phyloP scores from a whole-genome alignment of 2,113 vertebrate species.

The Hydrolagus affinis region DNA sequence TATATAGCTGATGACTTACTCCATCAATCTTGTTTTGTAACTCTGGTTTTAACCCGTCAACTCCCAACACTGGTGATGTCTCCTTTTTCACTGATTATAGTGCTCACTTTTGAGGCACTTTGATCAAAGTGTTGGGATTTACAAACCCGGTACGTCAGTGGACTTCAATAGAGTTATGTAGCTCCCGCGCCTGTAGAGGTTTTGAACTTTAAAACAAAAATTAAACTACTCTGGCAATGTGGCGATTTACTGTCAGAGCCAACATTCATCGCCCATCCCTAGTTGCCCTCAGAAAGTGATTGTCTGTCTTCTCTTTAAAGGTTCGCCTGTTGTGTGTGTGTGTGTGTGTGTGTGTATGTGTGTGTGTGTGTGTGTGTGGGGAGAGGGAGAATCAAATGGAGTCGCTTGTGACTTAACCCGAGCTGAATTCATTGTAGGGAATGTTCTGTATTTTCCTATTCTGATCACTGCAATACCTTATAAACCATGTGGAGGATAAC shows the following conservation, averaged over 20 bases:
- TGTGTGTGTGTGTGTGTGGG: no score
- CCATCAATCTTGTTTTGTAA: neutral
- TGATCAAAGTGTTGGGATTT: neutral
- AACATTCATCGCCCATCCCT: neutral
- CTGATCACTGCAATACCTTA: neutral
- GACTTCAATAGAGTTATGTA: neutral
- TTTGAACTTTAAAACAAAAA: neutral
- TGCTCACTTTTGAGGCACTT: neutral
- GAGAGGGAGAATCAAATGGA: neutral
- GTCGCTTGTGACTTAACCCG: neutral
- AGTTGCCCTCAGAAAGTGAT: neutral
- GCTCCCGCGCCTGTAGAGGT: neutral
- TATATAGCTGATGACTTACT: no score
- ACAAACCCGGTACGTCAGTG: neutral
- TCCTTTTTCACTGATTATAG: neutral
- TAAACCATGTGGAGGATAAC: neutral
- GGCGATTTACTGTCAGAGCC: neutral
- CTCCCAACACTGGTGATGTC: no score
- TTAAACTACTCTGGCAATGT: no score
- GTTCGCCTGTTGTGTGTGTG: no score
- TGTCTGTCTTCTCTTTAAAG: neutral
- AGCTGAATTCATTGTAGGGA: neutral
- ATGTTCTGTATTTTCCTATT: neutral
- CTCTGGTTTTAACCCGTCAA: no score
- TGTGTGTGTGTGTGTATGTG: no score